Conservation (phyloP, 2,888 invertebrate species). For the Drosophila longiperda region DNA sequence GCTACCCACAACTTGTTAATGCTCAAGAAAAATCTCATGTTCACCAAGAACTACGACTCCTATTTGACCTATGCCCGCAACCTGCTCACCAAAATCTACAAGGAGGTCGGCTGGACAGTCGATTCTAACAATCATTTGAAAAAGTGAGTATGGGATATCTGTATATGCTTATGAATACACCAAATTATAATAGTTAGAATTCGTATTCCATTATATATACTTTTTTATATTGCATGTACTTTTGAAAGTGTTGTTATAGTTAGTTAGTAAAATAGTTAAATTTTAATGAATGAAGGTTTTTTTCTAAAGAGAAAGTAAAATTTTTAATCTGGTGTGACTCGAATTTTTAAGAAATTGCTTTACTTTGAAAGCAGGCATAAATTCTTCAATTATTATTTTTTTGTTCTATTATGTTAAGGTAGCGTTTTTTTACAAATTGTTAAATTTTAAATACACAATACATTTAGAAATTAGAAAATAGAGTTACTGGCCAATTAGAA, state of each 20-base stretch:
- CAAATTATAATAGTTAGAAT: not conserved
- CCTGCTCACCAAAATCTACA: slow-evolving; percentile 87
- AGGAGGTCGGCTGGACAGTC: slow-evolving; percentile 88
- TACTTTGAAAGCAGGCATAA: no score
- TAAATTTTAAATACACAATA: not conserved
- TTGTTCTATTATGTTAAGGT: no score
- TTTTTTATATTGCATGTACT: not conserved
- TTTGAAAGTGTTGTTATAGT: not conserved
- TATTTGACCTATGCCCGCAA: slow-evolving; percentile 87
- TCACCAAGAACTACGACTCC: slow-evolving; percentile 85
- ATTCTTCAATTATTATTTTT: no score
- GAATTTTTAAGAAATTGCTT: no score
- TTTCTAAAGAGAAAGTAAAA: not conserved
- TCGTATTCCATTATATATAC: not conserved
- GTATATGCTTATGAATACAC: not conserved
- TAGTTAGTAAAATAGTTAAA: not conserved
- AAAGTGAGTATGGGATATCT: slow-evolving; percentile 62
- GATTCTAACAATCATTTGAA: slow-evolving; percentile 83
- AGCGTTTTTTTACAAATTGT: not conserved
- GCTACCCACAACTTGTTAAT: slow-evolving; percentile 86
- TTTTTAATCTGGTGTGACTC: not conserved
- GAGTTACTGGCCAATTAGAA: not conserved
- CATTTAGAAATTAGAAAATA: not conserved
- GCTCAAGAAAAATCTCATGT: slow-evolving; percentile 86
- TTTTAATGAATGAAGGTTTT: not conserved